Evolutionary conservation across 2,113 vertebrate species (phyloP).

Genomic region (Sterrhoptilus dennistouni): DNA sequence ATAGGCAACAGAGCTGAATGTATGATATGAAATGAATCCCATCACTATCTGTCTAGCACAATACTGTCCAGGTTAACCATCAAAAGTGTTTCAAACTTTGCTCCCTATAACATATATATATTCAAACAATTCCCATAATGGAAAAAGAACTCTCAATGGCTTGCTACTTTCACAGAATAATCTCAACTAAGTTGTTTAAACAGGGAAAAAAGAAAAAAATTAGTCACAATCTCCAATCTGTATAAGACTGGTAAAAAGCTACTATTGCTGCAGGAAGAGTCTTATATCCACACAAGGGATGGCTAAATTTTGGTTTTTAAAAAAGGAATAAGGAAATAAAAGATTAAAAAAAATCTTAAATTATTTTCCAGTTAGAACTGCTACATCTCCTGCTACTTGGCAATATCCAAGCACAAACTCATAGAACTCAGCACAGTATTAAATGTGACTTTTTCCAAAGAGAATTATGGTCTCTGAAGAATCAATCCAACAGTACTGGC

Average conservation of each 20-base stretch:
- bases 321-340: not conserved
- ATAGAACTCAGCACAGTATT: not conserved
- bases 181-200: not conserved
- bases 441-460: not conserved
- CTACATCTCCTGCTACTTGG: not conserved
- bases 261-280: not conserved
- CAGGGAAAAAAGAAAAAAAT: not conserved
- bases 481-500: not conserved
- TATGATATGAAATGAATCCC: not conserved
- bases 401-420: not conserved
- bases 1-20: not conserved
- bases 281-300: not conserved
- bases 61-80: not conserved
- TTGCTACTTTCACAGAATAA: not conserved
- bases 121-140: not conserved
- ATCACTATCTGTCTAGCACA: fast-evolving
- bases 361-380: not conserved
- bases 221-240: not conserved
- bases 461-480: not conserved
- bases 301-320: not conserved
- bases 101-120: not conserved
- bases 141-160: not conserved
- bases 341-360: not conserved
- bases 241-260: not conserved
- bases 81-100: not conserved